phyloP scores from a whole-genome alignment of 2,113 vertebrate genomes.

The Pionites leucogaster region DNA sequence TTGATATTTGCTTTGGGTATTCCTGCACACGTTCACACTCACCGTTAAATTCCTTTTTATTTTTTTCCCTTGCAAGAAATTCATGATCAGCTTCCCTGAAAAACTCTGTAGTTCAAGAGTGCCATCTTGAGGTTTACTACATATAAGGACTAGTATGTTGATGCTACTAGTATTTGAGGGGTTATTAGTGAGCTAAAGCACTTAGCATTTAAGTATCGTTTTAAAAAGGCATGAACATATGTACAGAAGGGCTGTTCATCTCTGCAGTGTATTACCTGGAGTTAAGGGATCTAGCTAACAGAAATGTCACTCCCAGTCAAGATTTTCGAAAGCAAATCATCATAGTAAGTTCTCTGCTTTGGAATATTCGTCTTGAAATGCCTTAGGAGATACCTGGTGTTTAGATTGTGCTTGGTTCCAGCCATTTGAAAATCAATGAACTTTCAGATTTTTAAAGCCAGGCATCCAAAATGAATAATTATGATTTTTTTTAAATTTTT shows the following conservation, averaged over 20 bases:
- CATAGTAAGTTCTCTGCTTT: neutral
- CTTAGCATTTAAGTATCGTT: neutral
- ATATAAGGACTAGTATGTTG: neutral
- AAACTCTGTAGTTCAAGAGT: slow-evolving; percentile 75
- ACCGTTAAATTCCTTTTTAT: neutral
- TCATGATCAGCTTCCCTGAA: neutral
- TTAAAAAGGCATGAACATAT: neutral
- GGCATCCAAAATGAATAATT: neutral
- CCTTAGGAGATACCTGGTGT: neutral
- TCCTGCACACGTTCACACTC: slow-evolving; percentile 20
- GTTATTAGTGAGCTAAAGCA: neutral
- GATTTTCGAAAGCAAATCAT: neutral
- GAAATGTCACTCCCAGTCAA: neutral
- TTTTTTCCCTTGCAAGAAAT: neutral
- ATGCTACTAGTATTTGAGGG: neutral
- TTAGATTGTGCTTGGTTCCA: neutral
- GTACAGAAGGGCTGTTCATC: neutral
- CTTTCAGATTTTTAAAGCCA: neutral
- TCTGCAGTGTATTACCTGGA: neutral
- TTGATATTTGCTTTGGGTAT: slow-evolving; percentile 5
- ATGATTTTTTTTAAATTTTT: neutral
- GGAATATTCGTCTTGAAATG: neutral
- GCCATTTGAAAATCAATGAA: neutral
- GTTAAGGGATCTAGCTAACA: neutral
- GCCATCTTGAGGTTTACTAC: slow-evolving; percentile 77